Evolutionary conservation across 2,888 invertebrate species (phyloP).

Genomic region (Spilarctia lutea): DNA sequence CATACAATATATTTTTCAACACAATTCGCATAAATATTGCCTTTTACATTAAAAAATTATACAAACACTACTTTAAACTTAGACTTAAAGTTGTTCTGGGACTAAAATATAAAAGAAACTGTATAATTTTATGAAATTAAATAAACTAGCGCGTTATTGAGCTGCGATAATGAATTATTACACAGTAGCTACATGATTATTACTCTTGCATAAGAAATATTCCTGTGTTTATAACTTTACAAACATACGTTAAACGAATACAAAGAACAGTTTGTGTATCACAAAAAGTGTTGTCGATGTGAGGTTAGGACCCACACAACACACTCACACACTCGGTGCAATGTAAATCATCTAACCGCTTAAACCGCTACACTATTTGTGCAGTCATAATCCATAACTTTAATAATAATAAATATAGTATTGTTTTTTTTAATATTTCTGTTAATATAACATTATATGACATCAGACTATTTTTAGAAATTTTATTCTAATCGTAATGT

Average conservation of each 20-base stretch:
- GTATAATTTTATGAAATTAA: neutral
- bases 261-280: too few relatives aligned
- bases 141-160: neutral
- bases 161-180: neutral
- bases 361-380: too few relatives aligned
- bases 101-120: neutral
- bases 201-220: too few relatives aligned
- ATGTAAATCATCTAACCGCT: too few relatives aligned
- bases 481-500: neutral
- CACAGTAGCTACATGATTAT: neutral
- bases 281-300: too few relatives aligned
- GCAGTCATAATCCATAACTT: neutral
- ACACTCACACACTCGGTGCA: too few relatives aligned
- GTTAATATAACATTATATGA: neutral
- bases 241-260: too few relatives aligned
- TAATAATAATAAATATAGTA: neutral
- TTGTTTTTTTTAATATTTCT: neutral
- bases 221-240: too few relatives aligned
- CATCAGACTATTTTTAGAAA: neutral
- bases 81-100: neutral
- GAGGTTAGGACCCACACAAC: too few relatives aligned
- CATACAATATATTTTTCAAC: slow-evolving; percentile 46
- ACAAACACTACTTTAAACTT: slow-evolving; percentile 28
- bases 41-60: slow-evolving; percentile 33
- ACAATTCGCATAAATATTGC: slow-evolving; percentile 54